A percentile compares a stretch with the other conserved stretches of the same genome.
These are phyloP conservation scores for Antedon mediterranea DNA, from an alignment of 53 echinoderm and acorn worm genomes.

Conservation along the genomic window DNA sequence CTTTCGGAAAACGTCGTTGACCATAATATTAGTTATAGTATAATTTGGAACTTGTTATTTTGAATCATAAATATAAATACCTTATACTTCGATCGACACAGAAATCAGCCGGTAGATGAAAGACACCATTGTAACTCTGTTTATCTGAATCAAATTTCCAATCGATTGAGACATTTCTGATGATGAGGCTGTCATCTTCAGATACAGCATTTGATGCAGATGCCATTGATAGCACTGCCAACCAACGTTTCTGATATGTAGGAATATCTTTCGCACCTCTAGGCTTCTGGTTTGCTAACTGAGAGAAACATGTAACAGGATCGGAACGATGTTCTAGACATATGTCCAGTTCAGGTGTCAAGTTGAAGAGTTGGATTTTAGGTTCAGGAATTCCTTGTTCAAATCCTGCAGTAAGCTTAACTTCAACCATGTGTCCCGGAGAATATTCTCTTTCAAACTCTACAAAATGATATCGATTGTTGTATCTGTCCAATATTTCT, in stretches of 20 bases:
- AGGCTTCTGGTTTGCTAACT: not conserved
- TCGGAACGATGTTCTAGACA: conserved; percentile 61
- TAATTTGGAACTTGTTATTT: too few species aligned
- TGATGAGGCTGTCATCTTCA: conserved; percentile 35
- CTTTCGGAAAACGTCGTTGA: too few species aligned
- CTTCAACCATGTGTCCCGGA: conserved; percentile 47
- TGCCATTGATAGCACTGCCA: conserved; percentile 53
- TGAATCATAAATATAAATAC: not conserved
- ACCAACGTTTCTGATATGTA: conserved; percentile 45
- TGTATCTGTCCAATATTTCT: conserved; percentile 15
- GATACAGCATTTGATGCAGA: conserved; percentile 45
- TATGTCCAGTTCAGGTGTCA: conserved; percentile 49
- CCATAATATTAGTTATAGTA: too few species aligned
- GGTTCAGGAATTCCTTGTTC: conserved; percentile 42
- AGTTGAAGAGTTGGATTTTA: conserved; percentile 46
- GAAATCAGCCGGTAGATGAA: not conserved
- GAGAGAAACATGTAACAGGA: conserved; percentile 42
- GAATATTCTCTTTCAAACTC: conserved; percentile 25
- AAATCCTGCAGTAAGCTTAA: conserved; percentile 39
- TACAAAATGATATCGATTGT: conserved; percentile 17
- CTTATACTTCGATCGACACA: conserved; percentile 7
- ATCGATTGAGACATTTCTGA: conserved; percentile 36
- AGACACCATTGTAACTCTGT: not conserved
- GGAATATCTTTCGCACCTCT: conserved; percentile 3
- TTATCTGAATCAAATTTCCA: conserved; percentile 19